These are phyloP conservation scores for Carposina sasakii DNA, from an alignment of 1,140 invertebrate species.

Conservation along the genomic window DNA sequence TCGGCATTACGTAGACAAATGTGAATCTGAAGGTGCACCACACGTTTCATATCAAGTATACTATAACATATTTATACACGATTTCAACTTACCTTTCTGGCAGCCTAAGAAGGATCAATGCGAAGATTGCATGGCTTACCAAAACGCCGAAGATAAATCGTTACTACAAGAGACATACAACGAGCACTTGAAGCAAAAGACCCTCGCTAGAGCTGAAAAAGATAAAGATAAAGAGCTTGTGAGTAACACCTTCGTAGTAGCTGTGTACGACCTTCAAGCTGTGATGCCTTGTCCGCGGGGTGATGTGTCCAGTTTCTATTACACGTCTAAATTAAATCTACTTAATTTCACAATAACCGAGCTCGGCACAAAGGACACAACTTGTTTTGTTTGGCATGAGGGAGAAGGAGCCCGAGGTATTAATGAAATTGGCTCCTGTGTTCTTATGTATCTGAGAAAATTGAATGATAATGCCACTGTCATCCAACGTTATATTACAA, in stretches of 20 bases:
- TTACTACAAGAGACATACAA: constrained; percentile 17
- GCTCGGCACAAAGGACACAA: constrained; percentile 26
- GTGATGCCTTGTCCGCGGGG: constrained; percentile 41
- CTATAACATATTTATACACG: constrained; percentile 36
- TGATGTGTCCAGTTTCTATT: constrained; percentile 46
- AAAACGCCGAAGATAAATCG: constrained; percentile 33
- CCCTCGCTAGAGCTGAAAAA: constrained; percentile 19
- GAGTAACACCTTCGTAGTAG: constrained; percentile 24
- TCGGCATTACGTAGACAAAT: constrained; percentile 32
- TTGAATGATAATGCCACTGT: constrained; percentile 18
- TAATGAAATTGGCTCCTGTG: constrained; percentile 40
- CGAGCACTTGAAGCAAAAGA: constrained; percentile 24
- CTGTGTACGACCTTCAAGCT: constrained; percentile 51
- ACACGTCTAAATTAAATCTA: constrained; percentile 42
- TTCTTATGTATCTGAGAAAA: constrained; percentile 28
- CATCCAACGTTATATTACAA: constrained; percentile 40
- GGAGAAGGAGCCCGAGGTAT: constrained; percentile 31
- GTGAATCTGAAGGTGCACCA: constrained; percentile 15
- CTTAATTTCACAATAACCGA: constrained; percentile 46
- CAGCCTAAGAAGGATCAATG: constrained; percentile 58
- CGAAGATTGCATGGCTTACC: constrained; percentile 39
- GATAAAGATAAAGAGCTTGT: constrained; percentile 16
- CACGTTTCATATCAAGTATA: constrained; percentile 31
- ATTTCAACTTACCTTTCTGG: constrained; percentile 48
- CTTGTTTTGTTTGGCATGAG: constrained; percentile 40